Base-by-base conservation (phyloP, 2,888 invertebrate species). In the Prosopocoilus inquinatus region DNA sequence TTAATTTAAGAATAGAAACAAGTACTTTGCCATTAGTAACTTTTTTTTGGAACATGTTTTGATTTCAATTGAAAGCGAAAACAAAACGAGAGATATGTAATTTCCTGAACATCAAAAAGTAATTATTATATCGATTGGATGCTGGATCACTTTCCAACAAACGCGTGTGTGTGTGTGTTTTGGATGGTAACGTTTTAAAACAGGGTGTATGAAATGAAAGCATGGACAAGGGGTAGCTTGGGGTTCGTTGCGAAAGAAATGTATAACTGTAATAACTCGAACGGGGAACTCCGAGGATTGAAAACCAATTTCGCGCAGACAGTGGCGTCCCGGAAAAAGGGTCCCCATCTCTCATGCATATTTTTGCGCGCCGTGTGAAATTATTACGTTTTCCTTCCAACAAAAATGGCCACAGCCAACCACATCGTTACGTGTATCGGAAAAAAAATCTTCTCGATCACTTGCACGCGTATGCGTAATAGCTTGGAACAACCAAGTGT, bases 211-310 rank as follows among this genome's bases (percentile, higher is more conserved):
- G 32, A 45, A 43, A 34, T 44, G 51, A 13, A 43, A 34, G 11
- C 34, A 33, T 44, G 16, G 35, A 41, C 20, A 45, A 34, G 50
- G 45, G 46, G 51, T 51, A 39, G 41, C 41, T 41, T 41, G 13
- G 15, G 41, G 16, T 41, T n/a, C n/a, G n/a, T n/a, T 41, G 41
- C 15, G 16, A 41, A 41, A 45, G 50, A 47, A 41, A 55, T 55
- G 55, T 55, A 55, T 57, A 49, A 48, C 35, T 49, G 53, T 53
- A 57, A 57, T 53, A 55, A 53, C 53, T 53, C 49, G 57, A 57
- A 28, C 46, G 45, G 46, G 53, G 53, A 39, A 49, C 50, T 50
- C 50, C 36, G 46, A 55, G 50, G 50, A 39, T 50, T 50, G 50
- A 50, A 50, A 39, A 50, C 50, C 50, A 50, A 50, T 50, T 50